phyloP scores from a whole-genome alignment of 2,797 vertebrate genomes.

The Galagoides demidoff region DNA sequence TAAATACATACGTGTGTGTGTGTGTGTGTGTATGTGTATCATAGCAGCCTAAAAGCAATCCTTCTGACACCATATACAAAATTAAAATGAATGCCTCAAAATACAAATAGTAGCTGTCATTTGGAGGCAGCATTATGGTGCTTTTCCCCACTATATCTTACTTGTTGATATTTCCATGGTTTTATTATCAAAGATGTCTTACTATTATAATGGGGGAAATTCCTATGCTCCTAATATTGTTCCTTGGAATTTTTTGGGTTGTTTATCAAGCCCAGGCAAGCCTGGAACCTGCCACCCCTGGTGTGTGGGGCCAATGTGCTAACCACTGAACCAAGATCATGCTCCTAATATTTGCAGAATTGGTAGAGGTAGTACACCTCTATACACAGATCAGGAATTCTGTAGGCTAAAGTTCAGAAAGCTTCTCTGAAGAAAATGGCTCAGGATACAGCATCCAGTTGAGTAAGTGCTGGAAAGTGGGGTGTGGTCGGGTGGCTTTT shows the following conservation, averaged over 20 bases:
- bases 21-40: neutral
- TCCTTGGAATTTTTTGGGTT: no score
- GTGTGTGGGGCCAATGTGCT: no score
- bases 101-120: conserved; percentile 20
- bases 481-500: neutral
- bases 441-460: neutral
- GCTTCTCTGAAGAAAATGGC: conserved; percentile 24
- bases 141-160: neutral
- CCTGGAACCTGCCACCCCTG: no score
- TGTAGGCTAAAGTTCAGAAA: neutral
- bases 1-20: neutral
- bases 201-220: neutral
- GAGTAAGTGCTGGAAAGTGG: neutral
- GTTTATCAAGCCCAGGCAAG: no score
- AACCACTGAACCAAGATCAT: no score
- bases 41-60: neutral
- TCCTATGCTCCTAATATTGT: neutral
- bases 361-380: neutral
- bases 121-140: neutral
- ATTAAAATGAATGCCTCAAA: conserved; percentile 26
- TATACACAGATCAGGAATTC: conserved; percentile 25
- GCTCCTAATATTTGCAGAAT: conserved; percentile 39
- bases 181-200: neutral
- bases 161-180: neutral
- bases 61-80: neutral